Evolutionary conservation across 1,140 invertebrate species (phyloP).

Genomic region (Polyergus mexicanus): DNA sequence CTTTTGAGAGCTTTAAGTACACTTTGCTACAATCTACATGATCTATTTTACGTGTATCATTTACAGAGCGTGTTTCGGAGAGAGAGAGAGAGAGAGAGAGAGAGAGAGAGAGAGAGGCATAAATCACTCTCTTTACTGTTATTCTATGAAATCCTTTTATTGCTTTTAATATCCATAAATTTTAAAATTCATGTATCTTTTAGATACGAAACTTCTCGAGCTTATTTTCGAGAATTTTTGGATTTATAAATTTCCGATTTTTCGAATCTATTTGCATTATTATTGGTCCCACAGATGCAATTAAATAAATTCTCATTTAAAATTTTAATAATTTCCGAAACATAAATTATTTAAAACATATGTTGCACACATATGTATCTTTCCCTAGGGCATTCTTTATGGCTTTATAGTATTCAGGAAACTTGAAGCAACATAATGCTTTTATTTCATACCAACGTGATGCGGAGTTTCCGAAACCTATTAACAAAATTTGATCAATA

Average conservation of each 20-base stretch:
- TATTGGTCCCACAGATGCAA: constrained; percentile 36
- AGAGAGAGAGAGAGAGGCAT: background rate
- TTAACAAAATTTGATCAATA: background rate
- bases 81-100: background rate
- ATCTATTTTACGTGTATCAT: constrained; percentile 29
- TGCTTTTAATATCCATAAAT: background rate
- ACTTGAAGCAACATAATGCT: constrained; percentile 10
- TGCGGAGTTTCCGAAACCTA: background rate
- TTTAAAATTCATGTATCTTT: background rate
- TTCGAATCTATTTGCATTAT: constrained; percentile 2
- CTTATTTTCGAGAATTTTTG: background rate
- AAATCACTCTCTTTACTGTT: background rate
- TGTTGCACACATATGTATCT: background rate
- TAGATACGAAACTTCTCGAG: background rate
- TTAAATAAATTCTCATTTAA: background rate
- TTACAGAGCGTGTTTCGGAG: constrained; percentile 6
- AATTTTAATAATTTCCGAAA: background rate
- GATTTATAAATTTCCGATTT: background rate
- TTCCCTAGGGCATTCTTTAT: constrained; percentile 3
- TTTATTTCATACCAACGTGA: constrained; percentile 12
- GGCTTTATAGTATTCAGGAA: constrained; percentile 6
- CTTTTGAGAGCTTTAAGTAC: constrained; percentile 80
- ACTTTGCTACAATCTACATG: constrained; percentile 71
- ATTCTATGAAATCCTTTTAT: constrained; percentile 11
- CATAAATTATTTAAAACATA: constrained; percentile 23